Conservation (phyloP, 2,797 vertebrate species). For the Rhinophrynus dorsalis region DNA sequence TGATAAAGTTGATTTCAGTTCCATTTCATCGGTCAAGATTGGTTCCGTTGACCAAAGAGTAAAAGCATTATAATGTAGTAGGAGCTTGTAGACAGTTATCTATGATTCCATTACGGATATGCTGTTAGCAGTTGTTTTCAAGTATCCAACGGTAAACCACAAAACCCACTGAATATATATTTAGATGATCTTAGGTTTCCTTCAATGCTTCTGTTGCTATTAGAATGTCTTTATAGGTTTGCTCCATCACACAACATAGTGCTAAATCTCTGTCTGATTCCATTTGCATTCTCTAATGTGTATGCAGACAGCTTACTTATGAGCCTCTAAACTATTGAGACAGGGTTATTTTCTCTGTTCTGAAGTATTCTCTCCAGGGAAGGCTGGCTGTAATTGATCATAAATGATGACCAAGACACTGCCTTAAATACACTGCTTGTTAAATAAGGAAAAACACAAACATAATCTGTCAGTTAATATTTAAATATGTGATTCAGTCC, state of each 20-base stretch:
- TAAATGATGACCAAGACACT: conserved; percentile 38
- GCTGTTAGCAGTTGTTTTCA: no score
- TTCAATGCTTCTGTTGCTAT: not conserved
- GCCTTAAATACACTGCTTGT: conserved; percentile 11
- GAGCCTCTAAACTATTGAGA: conserved; percentile 41
- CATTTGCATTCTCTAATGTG: conserved; percentile 35
- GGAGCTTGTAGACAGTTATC: no score
- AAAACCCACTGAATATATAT: conserved; percentile 9
- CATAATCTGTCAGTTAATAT: not conserved
- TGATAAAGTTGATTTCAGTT: no score
- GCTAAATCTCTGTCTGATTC: conserved; percentile 41
- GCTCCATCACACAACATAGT: conserved; percentile 11
- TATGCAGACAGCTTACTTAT: conserved; percentile 50
- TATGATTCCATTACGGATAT: no score
- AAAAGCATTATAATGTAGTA: no score
- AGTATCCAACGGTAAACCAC: not conserved
- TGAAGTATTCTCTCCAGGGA: conserved; percentile 29
- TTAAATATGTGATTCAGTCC: not conserved
- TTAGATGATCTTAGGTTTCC: conserved; percentile 6
- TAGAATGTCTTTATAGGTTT: conserved; percentile 33
- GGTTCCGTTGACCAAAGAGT: no score
- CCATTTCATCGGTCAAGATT: no score
- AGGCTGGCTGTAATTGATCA: conserved; percentile 36
- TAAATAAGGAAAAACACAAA: conserved; percentile 26
- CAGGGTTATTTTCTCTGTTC: conserved; percentile 38